Evolutionary conservation across 2,888 invertebrate species (phyloP).

Genomic region (Agonopterix subpropinquella): DNA sequence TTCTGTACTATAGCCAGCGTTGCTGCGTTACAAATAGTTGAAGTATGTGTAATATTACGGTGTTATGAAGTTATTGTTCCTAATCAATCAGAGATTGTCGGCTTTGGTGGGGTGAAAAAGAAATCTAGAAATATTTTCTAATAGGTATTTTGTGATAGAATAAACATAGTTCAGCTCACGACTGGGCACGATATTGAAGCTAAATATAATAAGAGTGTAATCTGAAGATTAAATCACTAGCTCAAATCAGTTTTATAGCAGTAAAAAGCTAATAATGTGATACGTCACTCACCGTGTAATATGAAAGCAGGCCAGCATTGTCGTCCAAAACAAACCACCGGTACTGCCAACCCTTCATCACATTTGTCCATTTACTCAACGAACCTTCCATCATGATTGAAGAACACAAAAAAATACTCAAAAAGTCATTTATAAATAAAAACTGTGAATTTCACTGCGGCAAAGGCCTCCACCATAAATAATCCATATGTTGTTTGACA

Average conservation of each 20-base stretch:
- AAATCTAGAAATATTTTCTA: no score
- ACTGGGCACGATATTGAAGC: no score
- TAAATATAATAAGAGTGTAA: neutral
- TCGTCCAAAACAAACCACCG: conserved; percentile 99
- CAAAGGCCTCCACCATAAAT: conserved; percentile 50
- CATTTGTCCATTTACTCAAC: conserved; percentile 97
- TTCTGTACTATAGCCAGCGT: no score
- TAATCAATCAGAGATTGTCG: no score
- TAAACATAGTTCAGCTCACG: no score
- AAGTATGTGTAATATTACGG: no score
- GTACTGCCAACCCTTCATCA: conserved; percentile 99
- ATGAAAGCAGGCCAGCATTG: conserved; percentile 95
- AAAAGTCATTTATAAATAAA: conserved; percentile 55
- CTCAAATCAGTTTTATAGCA: conserved; percentile 12
- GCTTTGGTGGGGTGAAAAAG: no score
- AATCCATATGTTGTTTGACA: conserved; percentile 62
- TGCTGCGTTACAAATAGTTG: no score
- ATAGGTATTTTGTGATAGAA: no score
- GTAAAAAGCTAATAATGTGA: conserved; percentile 15
- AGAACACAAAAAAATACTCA: conserved; percentile 40
- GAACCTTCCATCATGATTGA: conserved; percentile 90
- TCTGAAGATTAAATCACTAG: neutral
- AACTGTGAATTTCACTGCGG: conserved; percentile 57
- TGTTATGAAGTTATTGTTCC: no score
- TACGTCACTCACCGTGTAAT: conserved; percentile 93